Conservation (phyloP, 2,113 vertebrate genomes). For the Haliaeetus leucogaster region DNA sequence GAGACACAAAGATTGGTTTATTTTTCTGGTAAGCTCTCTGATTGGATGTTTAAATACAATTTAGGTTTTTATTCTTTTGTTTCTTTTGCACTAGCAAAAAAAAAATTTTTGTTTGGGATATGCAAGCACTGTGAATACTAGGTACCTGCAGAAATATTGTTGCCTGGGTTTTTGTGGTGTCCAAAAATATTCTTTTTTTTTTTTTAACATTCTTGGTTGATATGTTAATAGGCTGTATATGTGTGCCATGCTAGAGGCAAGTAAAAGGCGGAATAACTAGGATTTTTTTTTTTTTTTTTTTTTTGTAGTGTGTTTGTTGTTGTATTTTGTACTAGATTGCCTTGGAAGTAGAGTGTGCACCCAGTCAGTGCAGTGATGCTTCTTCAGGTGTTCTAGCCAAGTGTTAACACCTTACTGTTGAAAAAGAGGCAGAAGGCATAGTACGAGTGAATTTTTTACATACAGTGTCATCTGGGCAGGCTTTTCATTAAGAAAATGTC, state of each 20-base stretch:
- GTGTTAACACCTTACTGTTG: neutral
- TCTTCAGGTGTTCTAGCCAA: neutral
- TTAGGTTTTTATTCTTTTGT: neutral
- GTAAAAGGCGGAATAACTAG: neutral
- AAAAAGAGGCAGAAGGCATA: neutral
- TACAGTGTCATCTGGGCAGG: neutral
- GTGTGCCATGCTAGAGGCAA: neutral
- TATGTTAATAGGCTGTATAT: neutral
- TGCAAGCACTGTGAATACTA: neutral
- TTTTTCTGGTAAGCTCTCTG: slow-evolving; percentile 90
- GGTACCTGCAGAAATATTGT: neutral
- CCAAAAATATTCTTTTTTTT: neutral
- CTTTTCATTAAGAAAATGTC: neutral
- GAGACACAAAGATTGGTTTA: slow-evolving; percentile 95
- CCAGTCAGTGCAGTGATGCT: neutral
- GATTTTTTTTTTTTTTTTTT: neutral
- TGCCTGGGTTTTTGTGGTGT: neutral
- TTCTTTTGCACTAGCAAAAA: neutral
- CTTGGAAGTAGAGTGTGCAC: neutral
- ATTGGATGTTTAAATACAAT: neutral
- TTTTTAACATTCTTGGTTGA: neutral
- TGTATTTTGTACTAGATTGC: neutral
- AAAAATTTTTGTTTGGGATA: neutral
- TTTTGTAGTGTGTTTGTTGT: neutral
- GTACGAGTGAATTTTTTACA: neutral